Base-by-base conservation (phyloP, 1,140 invertebrate genomes). In the Amyelois transitella region DNA sequence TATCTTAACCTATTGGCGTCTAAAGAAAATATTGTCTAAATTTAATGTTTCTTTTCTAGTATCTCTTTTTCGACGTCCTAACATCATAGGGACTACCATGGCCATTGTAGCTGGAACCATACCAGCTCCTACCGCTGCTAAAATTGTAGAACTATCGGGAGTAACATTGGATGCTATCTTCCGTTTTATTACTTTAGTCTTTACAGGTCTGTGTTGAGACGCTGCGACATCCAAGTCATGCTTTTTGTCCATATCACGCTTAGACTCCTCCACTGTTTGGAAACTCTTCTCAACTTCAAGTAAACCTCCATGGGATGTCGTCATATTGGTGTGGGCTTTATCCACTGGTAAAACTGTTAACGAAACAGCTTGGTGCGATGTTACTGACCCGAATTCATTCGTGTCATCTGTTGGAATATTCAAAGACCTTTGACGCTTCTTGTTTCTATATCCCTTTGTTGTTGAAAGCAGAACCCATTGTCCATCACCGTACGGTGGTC, bases 101-200 rank as follows among this genome's bases (percentile, higher is more conserved):
- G 93, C 94, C 91, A 95, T 93, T 0, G 93, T 94, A 0, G 93
- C 94, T 14, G 94, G 94, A 24, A 95, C 80, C 91, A 94, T 93
- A 1, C 93, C 94, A 21, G 94, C 93, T 1, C 93, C 91, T 4
- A 94, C 92, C 2, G 93, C 94, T 6, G 93, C 93, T 43, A 94
- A 69, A 8, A 94, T 89, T 0, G 92, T 92, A 1, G 91, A 90
- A 52, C 86, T 87, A 70, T 91, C 90, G 7, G 81, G 79, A 21
- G 64, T 62, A 6, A 75, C 63, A 48, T 72, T 72, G 7, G 73
- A 68, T 10, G 81, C 58, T 48, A 86, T 51, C 51, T 84, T 80
- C 53, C 72, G 83, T 50, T 66, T 86, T 17, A 89, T 43, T 55
- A 87, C 72, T 61, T 78, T 84, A 43, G 73, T 79, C 22, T 51